phyloP scores from a whole-genome alignment of 2,888 invertebrate genomes.

The Mayetiola destructor region DNA sequence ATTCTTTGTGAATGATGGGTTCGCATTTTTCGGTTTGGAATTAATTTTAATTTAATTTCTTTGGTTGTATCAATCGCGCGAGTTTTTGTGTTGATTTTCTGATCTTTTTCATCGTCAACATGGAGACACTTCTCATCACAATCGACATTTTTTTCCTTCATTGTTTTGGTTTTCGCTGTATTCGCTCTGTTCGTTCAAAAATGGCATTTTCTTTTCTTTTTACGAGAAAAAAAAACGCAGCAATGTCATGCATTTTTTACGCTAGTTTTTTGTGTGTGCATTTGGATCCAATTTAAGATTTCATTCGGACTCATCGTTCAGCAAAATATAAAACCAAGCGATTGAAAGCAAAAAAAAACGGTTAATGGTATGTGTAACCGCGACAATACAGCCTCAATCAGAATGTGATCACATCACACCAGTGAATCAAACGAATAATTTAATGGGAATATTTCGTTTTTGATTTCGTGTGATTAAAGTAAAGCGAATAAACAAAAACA shows the following conservation, averaged over 20 bases:
- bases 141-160: background rate
- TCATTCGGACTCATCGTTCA: background rate
- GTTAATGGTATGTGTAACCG: background rate
- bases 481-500: too few species aligned
- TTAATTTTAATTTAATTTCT: constrained; percentile 11
- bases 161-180: background rate
- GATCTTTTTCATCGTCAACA: constrained; percentile 3
- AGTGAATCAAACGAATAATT: background rate
- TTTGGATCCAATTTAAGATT: background rate
- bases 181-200: background rate
- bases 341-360: background rate
- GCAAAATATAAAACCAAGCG: background rate
- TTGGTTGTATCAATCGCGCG: background rate
- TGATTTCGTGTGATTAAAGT: too few species aligned
- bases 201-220: too few species aligned
- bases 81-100: background rate
- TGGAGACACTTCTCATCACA: constrained; percentile 6
- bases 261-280: background rate
- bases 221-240: background rate
- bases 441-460: constrained; percentile 6
- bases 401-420: background rate
- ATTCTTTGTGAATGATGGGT: too few species aligned
- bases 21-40: background rate
- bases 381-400: background rate
- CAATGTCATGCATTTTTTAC: constrained; percentile 10